Percentiles rank a stretch among this genome's conserved stretches.
Conservation (phyloP, 2,113 vertebrate species). For the Aegotheles bennettii region DNA sequence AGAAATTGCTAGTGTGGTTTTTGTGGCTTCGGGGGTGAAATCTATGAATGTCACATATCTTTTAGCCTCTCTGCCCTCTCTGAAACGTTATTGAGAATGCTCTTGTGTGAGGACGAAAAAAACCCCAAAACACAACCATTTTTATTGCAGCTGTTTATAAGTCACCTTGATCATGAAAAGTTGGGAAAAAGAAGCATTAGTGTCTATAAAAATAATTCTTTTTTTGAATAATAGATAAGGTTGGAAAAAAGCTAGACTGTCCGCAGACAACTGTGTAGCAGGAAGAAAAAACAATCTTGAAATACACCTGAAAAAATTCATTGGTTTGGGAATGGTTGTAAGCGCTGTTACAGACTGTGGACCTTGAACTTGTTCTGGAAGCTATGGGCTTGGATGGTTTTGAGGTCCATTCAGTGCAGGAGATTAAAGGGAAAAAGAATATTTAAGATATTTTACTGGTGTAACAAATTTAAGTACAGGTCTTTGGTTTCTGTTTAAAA, state of each 20-base stretch:
- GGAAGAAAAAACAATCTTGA: neutral
- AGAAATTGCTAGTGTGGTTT: slow-evolving; percentile 74
- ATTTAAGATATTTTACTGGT: neutral
- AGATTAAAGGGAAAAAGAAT: neutral
- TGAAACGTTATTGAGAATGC: slow-evolving; percentile 74
- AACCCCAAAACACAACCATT: neutral
- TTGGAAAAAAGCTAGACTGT: neutral
- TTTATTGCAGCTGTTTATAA: slow-evolving; percentile 72
- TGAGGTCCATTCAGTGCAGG: neutral
- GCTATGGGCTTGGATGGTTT: neutral
- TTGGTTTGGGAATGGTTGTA: neutral
- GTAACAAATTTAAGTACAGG: neutral
- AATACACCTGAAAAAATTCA: neutral
- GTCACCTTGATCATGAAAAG: slow-evolving; percentile 73
- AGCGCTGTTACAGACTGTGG: neutral
- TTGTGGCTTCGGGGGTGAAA: slow-evolving; percentile 78
- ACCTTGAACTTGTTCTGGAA: neutral
- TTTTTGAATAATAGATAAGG: slow-evolving; percentile 13
- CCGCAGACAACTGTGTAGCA: neutral
- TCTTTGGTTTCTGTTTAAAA: neutral
- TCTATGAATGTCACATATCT: slow-evolving; percentile 82
- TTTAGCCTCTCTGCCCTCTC: slow-evolving; percentile 72
- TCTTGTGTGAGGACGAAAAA: neutral
- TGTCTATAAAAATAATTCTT: slow-evolving; percentile 3
- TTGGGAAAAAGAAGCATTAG: slow-evolving; percentile 39